Evolutionary conservation across 1,140 invertebrate genomes (phyloP).

Genomic region (Trichonephila inaurata): DNA sequence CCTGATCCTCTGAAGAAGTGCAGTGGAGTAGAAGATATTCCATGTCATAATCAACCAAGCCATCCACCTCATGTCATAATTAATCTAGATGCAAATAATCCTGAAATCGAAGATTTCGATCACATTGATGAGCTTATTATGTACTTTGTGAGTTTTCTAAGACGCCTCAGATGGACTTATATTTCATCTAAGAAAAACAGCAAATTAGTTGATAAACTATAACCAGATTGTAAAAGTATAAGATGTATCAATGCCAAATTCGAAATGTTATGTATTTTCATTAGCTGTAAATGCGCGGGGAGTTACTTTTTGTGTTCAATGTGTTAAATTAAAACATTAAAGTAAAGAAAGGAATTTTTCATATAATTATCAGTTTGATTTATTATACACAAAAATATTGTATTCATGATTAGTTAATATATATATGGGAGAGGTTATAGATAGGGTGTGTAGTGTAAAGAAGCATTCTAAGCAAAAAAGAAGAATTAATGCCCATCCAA

Average conservation of each 20-base stretch:
- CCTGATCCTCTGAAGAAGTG: not conserved
- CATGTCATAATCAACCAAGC: not conserved
- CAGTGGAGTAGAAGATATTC: slow-evolving; percentile 51
- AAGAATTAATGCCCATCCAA: too few relatives aligned
- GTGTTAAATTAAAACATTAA: not conserved
- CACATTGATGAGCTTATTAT: slow-evolving; percentile 69
- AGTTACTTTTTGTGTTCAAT: not conserved
- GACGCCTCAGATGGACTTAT: slow-evolving; percentile 29
- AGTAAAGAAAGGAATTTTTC: not conserved
- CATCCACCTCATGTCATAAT: slow-evolving; percentile 33
- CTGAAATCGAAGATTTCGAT: slow-evolving; percentile 65
- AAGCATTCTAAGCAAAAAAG: too few relatives aligned
- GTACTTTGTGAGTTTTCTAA: slow-evolving; percentile 68
- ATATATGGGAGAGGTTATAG: too few relatives aligned
- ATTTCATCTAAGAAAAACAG: slow-evolving; percentile 1
- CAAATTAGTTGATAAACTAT: not conserved
- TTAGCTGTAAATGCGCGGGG: too few relatives aligned
- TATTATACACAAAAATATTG: too few relatives aligned
- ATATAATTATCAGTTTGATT: too few relatives aligned
- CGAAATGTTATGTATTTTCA: not conserved
- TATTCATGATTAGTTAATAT: too few relatives aligned
- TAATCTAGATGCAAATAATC: not conserved
- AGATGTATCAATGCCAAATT: not conserved
- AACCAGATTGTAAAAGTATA: not conserved
- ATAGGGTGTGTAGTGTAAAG: too few relatives aligned